A percentile compares a stretch with the other conserved stretches of the same genome.
Evolutionary conservation across 1,140 invertebrate species (phyloP).

Genomic region (Brachystomella parvula): DNA sequence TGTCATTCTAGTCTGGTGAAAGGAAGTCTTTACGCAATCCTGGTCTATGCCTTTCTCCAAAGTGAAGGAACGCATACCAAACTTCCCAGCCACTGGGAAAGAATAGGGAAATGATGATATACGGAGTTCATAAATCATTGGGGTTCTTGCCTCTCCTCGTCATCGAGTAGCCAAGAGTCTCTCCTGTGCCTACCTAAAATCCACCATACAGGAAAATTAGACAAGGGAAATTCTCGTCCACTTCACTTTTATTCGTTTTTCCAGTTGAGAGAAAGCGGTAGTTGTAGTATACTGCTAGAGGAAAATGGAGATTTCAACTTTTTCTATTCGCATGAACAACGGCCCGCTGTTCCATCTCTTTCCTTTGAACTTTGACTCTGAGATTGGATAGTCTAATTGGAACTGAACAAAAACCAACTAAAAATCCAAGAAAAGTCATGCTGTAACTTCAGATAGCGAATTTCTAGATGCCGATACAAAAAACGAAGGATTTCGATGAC

Average conservation of each 20-base stretch:
- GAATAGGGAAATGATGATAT: constrained; percentile 9
- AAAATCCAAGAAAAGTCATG: no score
- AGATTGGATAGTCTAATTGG: constrained; percentile 10
- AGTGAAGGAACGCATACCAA: neutral
- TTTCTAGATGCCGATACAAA: no score
- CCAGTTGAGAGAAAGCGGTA: neutral
- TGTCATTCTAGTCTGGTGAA: neutral
- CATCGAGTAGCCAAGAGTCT: neutral
- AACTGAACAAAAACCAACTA: no score
- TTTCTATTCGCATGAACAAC: neutral
- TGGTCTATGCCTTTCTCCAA: neutral
- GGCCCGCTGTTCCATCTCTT: constrained; percentile 1
- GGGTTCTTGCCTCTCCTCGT: constrained; percentile 18
- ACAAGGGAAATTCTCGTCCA: constrained; percentile 4
- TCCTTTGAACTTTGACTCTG: no score
- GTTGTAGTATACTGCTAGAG: neutral
- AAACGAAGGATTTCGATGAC: no score
- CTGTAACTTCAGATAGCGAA: no score
- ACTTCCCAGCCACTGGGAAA: neutral
- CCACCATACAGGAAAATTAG: no score
- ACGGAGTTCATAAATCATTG: constrained; percentile 26
- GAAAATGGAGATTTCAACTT: neutral
- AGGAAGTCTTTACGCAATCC: neutral
- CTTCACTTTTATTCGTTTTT: constrained; percentile 4
- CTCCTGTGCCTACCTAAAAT: neutral